Evolutionary conservation across 1,140 invertebrate genomes (phyloP).

Genomic region (Dreissena polymorpha): DNA sequence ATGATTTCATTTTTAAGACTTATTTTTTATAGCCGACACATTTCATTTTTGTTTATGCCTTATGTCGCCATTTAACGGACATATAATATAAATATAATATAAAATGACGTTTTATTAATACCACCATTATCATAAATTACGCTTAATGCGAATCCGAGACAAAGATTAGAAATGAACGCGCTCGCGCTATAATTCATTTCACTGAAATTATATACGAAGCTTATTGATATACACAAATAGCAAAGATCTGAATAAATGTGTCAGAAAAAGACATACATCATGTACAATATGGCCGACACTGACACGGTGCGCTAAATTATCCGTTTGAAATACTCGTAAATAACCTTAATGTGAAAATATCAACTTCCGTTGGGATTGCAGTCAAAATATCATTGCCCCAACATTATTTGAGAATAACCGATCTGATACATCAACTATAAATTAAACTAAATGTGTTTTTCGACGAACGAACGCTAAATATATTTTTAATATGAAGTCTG

Average conservation of each 20-base stretch:
- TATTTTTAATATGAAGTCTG: no score
- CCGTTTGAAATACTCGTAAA: slow-evolving; percentile 26
- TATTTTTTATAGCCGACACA: slow-evolving; percentile 18
- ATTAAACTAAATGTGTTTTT: no score
- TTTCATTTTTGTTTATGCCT: slow-evolving; percentile 10
- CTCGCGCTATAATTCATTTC: slow-evolving; percentile 28
- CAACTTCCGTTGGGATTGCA: background rate
- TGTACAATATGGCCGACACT: slow-evolving; percentile 16
- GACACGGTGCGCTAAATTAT: slow-evolving; percentile 37
- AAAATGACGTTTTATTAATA: slow-evolving; percentile 40
- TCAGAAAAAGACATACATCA: slow-evolving; percentile 28
- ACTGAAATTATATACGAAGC: slow-evolving; percentile 35
- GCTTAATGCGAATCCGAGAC: slow-evolving; percentile 30
- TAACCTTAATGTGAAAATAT: slow-evolving; percentile 38
- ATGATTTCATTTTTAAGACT: background rate
- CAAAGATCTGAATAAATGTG: slow-evolving; percentile 36
- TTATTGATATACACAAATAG: slow-evolving; percentile 48
- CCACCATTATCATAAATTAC: slow-evolving; percentile 50
- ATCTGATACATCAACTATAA: no score
- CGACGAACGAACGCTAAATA: no score
- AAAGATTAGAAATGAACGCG: background rate
- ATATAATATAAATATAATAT: slow-evolving; percentile 42
- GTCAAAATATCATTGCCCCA: background rate
- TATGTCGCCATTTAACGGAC: slow-evolving; percentile 8
- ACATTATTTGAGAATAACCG: no score